phyloP scores from a whole-genome alignment of 2,113 vertebrate genomes.

The Synodontis membranacea region DNA sequence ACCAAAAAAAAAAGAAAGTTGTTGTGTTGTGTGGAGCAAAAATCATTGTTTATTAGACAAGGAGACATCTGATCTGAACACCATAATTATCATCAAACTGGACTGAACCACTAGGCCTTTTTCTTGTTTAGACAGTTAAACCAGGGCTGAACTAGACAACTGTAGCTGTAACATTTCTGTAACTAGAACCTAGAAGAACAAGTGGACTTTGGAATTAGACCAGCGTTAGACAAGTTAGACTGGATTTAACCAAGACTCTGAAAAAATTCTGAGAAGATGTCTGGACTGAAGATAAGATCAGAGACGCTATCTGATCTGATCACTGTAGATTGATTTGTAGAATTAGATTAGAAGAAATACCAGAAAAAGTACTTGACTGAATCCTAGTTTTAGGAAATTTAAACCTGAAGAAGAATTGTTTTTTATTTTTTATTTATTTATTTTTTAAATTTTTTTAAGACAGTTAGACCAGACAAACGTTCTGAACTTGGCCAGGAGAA shows the following conservation, averaged over 20 bases:
- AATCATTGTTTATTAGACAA: background rate
- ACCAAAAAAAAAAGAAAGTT: background rate
- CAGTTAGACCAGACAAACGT: background rate
- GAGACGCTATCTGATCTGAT: background rate
- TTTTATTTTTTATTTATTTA: too few relatives aligned
- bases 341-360: background rate
- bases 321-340: background rate
- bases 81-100: background rate
- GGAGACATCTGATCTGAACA: background rate
- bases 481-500: background rate
- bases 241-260: background rate
- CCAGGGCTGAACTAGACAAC: too few relatives aligned
- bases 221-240: background rate
- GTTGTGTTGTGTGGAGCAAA: background rate
- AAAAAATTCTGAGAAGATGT: background rate
- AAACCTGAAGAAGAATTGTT: background rate
- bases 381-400: background rate
- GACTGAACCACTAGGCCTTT: background rate
- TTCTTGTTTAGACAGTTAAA: background rate
- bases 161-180: too few relatives aligned
- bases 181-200: background rate
- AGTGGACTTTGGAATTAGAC: background rate
- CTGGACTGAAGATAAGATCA: background rate
- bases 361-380: background rate
- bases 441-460: background rate